Base-by-base conservation (phyloP, 2,888 invertebrate genomes). In the Tupiocoris notatus region DNA sequence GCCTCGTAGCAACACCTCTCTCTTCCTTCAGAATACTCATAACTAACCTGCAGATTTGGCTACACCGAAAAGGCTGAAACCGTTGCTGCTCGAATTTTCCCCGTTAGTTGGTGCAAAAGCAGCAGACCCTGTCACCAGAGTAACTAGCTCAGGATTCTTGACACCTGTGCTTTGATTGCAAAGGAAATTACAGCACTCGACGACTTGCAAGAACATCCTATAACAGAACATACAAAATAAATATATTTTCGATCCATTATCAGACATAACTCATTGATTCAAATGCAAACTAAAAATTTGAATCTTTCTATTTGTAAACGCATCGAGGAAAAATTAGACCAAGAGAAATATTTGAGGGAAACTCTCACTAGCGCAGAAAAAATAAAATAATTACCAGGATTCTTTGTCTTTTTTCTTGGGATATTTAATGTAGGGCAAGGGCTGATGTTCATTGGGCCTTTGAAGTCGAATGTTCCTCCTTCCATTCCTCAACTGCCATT, bases 401-500 rank as follows among this genome's bases (percentile, higher is more conserved):
- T 91, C 87, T 84, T 86, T 91, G 84, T 92, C 92, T 82, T 91
- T 90, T 82, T 91, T 90, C 82, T 90, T 90, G n/a, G 92, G 90
- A 80, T 91, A 89, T 84, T 91, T 92, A 66, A 92, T 88, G 77
- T 89, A 86, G 0, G 90, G 91, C 24, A 94, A 85, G 0, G 92
- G 87, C 66, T 90, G 86, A 23, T 90, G 88, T 84, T 97, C 96
- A 77, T 92, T 91, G 18, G 91, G 90, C 21, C 94, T 89, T 85
- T 96, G 96, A 0, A 95, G 92, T 80, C 95, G 88, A 81, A 96
- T 87, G 83, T 91, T 95, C 79, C 95, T 88, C 81, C 94, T 95
- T 12, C 96, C 96, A 79, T 90, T 90, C 80, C 91, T 90, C 79
- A 96, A 89, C 83, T 96, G 95, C 56, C 88, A 86, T 84, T 96